Evolutionary conservation across 1,140 invertebrate species (phyloP), one percentile per base, ranked within the genome.

Genomic region (Megathymus violae): DNA sequence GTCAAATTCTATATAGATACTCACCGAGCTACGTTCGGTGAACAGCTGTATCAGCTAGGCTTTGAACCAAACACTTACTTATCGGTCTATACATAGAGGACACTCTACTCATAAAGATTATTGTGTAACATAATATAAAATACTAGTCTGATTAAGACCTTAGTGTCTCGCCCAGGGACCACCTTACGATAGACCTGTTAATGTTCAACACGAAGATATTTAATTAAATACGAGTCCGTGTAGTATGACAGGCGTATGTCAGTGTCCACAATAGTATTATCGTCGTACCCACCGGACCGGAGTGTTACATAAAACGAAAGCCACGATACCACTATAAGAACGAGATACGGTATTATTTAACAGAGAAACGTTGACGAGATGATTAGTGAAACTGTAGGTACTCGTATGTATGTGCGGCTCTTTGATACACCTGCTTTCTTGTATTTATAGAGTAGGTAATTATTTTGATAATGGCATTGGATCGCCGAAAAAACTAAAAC

Each of bases 321-420:
- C 56, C 56, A 27, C 25, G 16, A 9, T 1, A 61, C 64, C 9
- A 27, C 48, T n/a, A n/a, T n/a, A n/a, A n/a, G 31, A 41, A 65
- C 22, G 40, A 54, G 46, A 50, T 67, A 60, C 38, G 36, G 44
- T 54, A 50, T 67, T 67, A 67, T 62, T 67, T 58, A 67, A 67
- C 34, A 27, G 38, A 41, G 64, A 54, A 54, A 67, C n/a, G 40
- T 56, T 62, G 58, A 67, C 36, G 58, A 25, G 43, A 27, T 56
- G 58, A 56, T 51, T 38, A 36, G 51, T 54, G 51, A 54, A 54
- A 54, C 50, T 52, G n/a, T 41, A 41, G 17, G 36, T 43, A 43
- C n/a, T n/a, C 1, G 27, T 31, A 31, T 31, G 27, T 31, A 41
- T 40, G 38, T 1, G 38, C 38, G 51, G 51, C 38, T 1, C 51